Evolutionary conservation across 2,888 invertebrate species (phyloP).

Genomic region (Stenchaetothrips biformis): DNA sequence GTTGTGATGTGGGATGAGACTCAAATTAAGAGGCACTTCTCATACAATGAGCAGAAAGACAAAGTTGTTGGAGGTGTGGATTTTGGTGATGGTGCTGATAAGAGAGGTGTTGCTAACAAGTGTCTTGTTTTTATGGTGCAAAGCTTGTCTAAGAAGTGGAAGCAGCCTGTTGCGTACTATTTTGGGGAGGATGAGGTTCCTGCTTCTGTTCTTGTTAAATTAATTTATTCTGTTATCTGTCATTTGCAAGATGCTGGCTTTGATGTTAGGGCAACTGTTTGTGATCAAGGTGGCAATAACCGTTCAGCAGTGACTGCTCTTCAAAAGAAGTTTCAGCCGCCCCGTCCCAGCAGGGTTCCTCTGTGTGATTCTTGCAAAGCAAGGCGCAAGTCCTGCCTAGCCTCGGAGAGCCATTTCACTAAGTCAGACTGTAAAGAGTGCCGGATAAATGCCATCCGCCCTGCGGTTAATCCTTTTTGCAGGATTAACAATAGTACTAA

Average conservation of each 20-base stretch:
- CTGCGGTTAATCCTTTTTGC: not conserved
- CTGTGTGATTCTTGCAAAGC: not conserved
- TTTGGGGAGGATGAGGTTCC: not conserved
- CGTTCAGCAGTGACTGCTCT: not conserved
- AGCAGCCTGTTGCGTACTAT: not conserved
- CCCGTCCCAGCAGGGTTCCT: too few relatives aligned
- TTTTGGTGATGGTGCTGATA: not conserved
- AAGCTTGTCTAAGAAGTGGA: not conserved
- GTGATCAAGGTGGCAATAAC: not conserved
- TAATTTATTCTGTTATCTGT: not conserved
- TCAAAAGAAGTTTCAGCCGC: not conserved
- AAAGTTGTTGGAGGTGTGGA: not conserved
- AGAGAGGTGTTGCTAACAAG: not conserved
- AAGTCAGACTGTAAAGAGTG: not conserved
- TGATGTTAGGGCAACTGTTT: conserved; percentile 1
- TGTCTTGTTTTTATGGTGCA: not conserved
- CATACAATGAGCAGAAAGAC: not conserved
- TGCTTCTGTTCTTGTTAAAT: not conserved
- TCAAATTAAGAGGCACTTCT: not conserved
- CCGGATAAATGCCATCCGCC: not conserved
- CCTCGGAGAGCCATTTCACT: not conserved
- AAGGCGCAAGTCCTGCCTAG: too few relatives aligned
- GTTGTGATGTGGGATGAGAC: conserved; percentile 3
- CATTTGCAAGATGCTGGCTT: not conserved
- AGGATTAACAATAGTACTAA: not conserved